phyloP scores from a whole-genome alignment of 2,888 invertebrate species.

The Pseudococcus viburni region DNA sequence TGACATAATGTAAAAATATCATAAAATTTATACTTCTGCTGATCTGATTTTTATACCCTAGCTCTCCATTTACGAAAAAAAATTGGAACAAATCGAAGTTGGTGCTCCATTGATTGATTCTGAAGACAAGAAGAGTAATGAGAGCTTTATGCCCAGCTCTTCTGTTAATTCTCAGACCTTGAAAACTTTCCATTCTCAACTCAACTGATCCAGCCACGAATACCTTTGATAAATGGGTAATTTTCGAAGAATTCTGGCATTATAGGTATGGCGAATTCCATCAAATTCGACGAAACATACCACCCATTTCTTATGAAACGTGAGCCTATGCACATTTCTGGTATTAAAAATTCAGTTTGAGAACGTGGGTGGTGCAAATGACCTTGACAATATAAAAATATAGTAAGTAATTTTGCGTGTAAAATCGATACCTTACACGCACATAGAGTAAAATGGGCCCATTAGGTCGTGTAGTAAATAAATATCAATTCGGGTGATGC shows the following conservation, averaged over 20 bases:
- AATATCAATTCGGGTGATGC: background rate
- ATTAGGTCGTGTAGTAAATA: too few relatives aligned
- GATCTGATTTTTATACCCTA: too few relatives aligned
- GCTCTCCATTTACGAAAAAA: too few relatives aligned
- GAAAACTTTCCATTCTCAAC: too few relatives aligned
- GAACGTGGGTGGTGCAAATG: background rate
- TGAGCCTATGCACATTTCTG: background rate
- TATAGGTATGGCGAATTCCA: background rate
- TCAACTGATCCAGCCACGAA: background rate
- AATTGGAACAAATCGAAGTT: too few relatives aligned
- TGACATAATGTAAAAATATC: too few relatives aligned
- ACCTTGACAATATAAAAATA: background rate
- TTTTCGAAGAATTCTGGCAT: background rate
- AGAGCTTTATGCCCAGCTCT: too few relatives aligned
- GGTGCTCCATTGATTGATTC: too few relatives aligned
- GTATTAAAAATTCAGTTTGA: background rate
- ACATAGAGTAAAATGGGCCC: background rate
- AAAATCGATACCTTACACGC: slow-evolving; percentile 5
- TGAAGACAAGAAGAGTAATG: background rate
- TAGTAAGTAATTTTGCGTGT: background rate
- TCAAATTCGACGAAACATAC: background rate
- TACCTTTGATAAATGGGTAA: background rate
- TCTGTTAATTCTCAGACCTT: too few relatives aligned
- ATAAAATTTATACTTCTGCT: too few relatives aligned
- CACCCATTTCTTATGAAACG: background rate